These are phyloP conservation scores for Xiphydria camelus DNA, from an alignment of 2,888 invertebrate species.

Conservation along the genomic window DNA sequence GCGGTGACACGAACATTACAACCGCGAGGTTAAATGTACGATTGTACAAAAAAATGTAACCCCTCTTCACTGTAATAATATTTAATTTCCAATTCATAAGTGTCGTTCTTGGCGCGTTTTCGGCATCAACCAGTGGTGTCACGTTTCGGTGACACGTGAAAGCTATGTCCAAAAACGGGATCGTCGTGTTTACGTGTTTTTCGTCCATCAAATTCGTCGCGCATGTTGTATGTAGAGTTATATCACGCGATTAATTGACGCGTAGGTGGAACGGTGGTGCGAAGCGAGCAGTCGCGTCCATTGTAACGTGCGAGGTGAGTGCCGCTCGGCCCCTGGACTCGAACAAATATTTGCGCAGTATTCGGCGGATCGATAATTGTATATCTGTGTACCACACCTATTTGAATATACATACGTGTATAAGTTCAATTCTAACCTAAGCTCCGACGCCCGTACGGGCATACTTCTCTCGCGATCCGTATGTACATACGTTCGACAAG, in stretches of 20 bases:
- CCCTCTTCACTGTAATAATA: no score
- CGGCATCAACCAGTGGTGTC: no score
- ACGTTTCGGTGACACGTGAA: background rate
- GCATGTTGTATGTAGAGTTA: no score
- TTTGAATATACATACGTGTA: no score
- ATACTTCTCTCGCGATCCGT: background rate
- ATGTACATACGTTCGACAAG: background rate
- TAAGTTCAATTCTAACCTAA: constrained; percentile 24
- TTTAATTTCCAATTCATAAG: no score
- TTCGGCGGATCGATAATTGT: constrained; percentile 41
- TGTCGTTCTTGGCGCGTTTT: no score
- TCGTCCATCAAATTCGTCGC: no score
- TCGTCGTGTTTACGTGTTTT: constrained; percentile 20
- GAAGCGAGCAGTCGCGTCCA: constrained; percentile 2
- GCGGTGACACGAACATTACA: no score
- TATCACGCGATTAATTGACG: constrained; percentile 14
- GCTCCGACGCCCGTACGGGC: constrained; percentile 2
- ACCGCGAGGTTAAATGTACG: no score
- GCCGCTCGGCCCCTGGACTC: background rate
- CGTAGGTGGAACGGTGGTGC: constrained; percentile 12
- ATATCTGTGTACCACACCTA: constrained; percentile 31
- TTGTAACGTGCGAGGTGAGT: constrained; percentile 22
- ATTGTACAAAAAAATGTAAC: no score
- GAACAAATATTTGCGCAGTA: constrained; percentile 31
- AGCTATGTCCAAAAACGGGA: constrained; percentile 18